These are phyloP conservation scores for Apogon talboti DNA, from an alignment of 2,797 vertebrate genomes.

Conservation along the genomic window DNA sequence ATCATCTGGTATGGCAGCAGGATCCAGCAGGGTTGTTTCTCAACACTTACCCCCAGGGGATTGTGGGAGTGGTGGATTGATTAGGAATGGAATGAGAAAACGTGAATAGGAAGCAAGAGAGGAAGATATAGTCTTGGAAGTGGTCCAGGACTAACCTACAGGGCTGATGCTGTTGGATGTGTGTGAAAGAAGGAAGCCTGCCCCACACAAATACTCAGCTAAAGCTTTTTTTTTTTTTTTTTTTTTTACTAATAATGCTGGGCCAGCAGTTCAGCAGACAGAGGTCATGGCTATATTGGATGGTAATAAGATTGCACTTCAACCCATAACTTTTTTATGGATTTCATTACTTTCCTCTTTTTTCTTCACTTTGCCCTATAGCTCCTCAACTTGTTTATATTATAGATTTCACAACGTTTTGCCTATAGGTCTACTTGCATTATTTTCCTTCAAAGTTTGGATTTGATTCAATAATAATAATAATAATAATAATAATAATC, in stretches of 20 bases:
- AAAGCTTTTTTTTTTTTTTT: slow-evolving; percentile 28
- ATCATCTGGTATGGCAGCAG: slow-evolving; percentile 35
- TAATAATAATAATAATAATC: too few relatives aligned
- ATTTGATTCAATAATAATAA: slow-evolving; percentile 20
- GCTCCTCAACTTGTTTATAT: slow-evolving; percentile 11
- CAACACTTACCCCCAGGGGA: slow-evolving; percentile 12
- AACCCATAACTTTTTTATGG: slow-evolving; percentile 51
- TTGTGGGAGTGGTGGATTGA: slow-evolving; percentile 36
- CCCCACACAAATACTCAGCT: neutral
- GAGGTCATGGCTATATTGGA: slow-evolving; percentile 47
- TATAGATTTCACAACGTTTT: slow-evolving; percentile 21
- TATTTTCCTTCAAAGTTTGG: slow-evolving; percentile 21
- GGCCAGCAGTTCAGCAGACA: slow-evolving; percentile 46
- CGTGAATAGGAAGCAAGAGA: slow-evolving; percentile 26
- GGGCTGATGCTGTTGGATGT: neutral
- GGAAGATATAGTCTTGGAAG: slow-evolving; percentile 4
- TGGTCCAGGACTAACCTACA: slow-evolving; percentile 10
- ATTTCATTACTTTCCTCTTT: slow-evolving; percentile 55
- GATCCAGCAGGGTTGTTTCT: slow-evolving; percentile 35
- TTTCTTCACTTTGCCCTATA: slow-evolving; percentile 18
- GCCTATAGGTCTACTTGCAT: slow-evolving; percentile 16
- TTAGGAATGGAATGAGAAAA: slow-evolving; percentile 45
- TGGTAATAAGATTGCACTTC: slow-evolving; percentile 49
- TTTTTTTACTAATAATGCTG: slow-evolving; percentile 43
- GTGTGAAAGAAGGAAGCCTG: slow-evolving; percentile 19